These are phyloP conservation scores for Morbakka virulenta DNA, from an alignment of 30 jellyfish, hydroid and myxozoan species.

Conservation along the genomic window DNA sequence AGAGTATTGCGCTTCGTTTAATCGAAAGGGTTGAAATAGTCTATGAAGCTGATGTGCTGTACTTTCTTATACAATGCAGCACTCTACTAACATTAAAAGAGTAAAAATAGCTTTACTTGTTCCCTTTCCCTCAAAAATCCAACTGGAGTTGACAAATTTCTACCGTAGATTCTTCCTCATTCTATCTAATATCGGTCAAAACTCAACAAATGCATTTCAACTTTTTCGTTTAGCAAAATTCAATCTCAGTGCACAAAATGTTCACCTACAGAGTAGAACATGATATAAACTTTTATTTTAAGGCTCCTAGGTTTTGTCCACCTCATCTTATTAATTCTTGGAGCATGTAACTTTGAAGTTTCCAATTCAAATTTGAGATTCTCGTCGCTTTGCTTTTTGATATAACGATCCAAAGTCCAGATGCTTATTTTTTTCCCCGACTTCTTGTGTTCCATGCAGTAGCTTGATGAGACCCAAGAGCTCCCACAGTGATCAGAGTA, in stretches of 20 bases:
- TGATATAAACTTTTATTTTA: not conserved
- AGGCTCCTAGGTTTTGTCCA: not conserved
- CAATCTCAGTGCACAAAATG: not conserved
- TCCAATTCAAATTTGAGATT: slow-evolving; percentile 6
- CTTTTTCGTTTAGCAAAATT: not conserved
- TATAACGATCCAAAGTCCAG: not conserved
- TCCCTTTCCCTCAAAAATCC: too few relatives aligned
- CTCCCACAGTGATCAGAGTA: slow-evolving; percentile 13
- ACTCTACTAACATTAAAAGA: too few relatives aligned
- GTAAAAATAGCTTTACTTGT: too few relatives aligned
- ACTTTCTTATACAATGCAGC: too few relatives aligned
- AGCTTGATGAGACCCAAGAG: slow-evolving; percentile 9
- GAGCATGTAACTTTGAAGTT: not conserved
- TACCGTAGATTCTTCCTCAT: too few relatives aligned
- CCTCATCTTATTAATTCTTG: not conserved
- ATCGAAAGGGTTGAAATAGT: too few relatives aligned
- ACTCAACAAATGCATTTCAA: not conserved
- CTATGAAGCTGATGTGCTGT: too few relatives aligned
- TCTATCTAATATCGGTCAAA: too few relatives aligned
- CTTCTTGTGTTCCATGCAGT: slow-evolving; percentile 2
- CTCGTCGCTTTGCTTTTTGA: slow-evolving; percentile 3
- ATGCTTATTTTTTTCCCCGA: slow-evolving; percentile 6
- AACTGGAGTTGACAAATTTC: too few relatives aligned
- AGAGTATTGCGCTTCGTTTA: too few relatives aligned
- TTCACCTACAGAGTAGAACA: slow-evolving; percentile 5